A percentile compares a stretch with the other conserved stretches of the same genome.
phyloP scores from a whole-genome alignment of 2,113 vertebrate genomes.

The Melanerpes formicivorus region DNA sequence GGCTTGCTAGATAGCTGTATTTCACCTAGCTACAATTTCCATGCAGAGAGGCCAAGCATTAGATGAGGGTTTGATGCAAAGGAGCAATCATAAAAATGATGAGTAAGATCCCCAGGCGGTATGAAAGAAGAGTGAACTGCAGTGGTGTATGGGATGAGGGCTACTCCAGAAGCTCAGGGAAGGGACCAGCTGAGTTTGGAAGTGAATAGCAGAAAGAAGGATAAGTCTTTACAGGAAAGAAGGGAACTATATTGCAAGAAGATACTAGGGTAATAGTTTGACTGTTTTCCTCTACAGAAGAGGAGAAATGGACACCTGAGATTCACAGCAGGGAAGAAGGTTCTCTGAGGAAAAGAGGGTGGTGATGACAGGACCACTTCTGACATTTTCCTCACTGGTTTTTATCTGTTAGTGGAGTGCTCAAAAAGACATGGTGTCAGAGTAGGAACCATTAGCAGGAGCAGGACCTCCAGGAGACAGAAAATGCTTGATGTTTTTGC shows the following conservation, averaged over 20 bases:
- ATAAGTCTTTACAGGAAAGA: neutral
- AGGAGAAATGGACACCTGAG: neutral
- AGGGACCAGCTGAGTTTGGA: neutral
- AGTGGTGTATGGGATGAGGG: neutral
- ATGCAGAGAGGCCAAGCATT: neutral
- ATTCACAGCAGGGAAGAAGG: neutral
- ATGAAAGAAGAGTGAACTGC: neutral
- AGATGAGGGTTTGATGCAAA: neutral
- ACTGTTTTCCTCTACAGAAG: neutral
- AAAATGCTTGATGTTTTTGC: neutral
- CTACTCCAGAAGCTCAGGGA: neutral
- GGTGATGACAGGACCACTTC: neutral
- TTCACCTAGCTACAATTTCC: neutral
- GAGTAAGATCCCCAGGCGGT: neutral
- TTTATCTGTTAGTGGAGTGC: neutral
- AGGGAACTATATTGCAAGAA: neutral
- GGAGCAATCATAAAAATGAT: neutral
- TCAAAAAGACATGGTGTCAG: neutral
- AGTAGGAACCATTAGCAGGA: neutral
- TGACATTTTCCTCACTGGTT: neutral
- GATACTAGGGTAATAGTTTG: neutral
- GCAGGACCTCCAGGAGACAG: neutral
- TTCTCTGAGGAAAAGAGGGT: neutral
- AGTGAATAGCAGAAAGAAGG: neutral
- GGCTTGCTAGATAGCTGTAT: neutral